Evolutionary conservation across 2,797 vertebrate genomes (phyloP).

Genomic region (Coregonus ussuriensis): DNA sequence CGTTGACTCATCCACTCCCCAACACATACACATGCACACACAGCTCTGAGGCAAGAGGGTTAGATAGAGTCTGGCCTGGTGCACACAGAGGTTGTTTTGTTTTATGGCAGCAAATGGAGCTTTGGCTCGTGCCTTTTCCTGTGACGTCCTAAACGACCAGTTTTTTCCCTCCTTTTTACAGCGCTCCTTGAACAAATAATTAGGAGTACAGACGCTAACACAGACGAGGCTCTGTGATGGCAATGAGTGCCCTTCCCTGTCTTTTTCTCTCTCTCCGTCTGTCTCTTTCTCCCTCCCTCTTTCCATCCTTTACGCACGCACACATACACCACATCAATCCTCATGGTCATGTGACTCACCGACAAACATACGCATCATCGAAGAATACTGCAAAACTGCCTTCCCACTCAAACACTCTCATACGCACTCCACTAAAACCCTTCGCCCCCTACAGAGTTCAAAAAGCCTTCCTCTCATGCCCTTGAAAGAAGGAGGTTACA

Average conservation of each 20-base stretch:
- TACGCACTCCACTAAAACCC: background rate
- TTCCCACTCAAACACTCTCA: background rate
- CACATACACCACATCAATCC: too few species aligned
- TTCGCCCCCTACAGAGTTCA: too few species aligned
- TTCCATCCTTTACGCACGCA: too few species aligned
- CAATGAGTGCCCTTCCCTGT: too few species aligned
- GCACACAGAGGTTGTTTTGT: constrained; percentile 73
- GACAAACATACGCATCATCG: too few species aligned
- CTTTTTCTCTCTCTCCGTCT: too few species aligned
- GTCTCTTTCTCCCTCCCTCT: too few species aligned
- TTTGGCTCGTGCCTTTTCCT: constrained; percentile 51
- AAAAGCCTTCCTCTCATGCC: too few species aligned
- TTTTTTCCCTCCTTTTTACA: constrained; percentile 31
- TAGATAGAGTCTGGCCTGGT: constrained; percentile 41
- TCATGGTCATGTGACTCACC: too few species aligned
- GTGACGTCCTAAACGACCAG: constrained; percentile 47
- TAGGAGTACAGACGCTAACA: constrained; percentile 31
- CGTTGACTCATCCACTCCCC: constrained; percentile 30
- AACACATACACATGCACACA: constrained; percentile 5
- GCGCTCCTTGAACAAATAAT: constrained; percentile 63
- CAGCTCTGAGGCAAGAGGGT: background rate
- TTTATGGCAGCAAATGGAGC: constrained; percentile 41
- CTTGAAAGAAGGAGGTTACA: too few species aligned
- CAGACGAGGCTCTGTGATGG: constrained; percentile 4
- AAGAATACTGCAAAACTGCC: background rate